Evolutionary conservation across 2,888 invertebrate species (phyloP), one percentile per base, ranked within the genome.

Genomic region (Thera britannica): DNA sequence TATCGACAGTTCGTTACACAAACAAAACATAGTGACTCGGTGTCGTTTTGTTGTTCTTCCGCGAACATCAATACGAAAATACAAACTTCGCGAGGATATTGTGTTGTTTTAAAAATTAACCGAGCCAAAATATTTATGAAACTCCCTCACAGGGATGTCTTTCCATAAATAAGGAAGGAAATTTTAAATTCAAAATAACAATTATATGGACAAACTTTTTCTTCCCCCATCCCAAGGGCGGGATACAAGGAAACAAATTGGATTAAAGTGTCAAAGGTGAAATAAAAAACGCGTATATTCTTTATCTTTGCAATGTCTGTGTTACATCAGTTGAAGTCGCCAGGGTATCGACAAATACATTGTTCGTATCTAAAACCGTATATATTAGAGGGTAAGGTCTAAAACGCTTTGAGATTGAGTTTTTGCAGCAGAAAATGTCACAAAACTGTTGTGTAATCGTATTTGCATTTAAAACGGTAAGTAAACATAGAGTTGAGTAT

Each of bases 201-300:
- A 93, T 93, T 92, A 93, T 91, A 86, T 90, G 83, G 83, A 85
- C 79, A 84, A 87, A 85, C 82, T 86, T 85, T 60, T 75, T 87
- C 84, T 86, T 86, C 88, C 92, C 91, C 89, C 74, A 78, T 92
- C 93, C 91, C 92, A 73, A 74, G 92, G 89, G 93, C 79, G 80
- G 82, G 78, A 89, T 91, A 85, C 83, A 89, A 89, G 87, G 83
- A 90, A 92, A 91, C 90, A 92, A 93, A 93, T 93, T 93, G 90
- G 92, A 93, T 93, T 93, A 92, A 92, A 92, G 85, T 93, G 92
- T 93, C 93, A 93, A 93, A 93, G 93, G 91, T 93, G 89, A 91
- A 90, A 93, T 92, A 92, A 92, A 92, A 93, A 92, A 90, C 77
- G 81, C 80, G 85, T 73, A 82, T 86, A 87, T 88, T 87, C 83